Base-by-base conservation (phyloP, 2,113 vertebrate genomes). In the Gymnarchus niloticus region DNA sequence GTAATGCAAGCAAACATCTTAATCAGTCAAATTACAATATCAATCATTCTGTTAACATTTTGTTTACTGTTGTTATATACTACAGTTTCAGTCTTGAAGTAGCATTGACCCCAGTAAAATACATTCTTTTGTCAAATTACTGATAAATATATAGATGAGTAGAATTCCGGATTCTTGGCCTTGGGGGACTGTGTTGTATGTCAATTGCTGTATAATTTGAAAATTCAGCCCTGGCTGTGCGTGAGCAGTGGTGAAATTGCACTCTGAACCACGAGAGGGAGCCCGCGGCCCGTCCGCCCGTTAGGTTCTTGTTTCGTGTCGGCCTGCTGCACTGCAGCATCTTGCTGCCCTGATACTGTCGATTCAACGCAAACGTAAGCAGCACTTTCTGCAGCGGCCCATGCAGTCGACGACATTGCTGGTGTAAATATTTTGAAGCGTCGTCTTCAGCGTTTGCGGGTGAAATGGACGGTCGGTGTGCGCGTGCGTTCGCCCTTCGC, bases 191-290 rank as follows among this genome's bases (percentile, higher is more conserved):
- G 28, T 69, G 28, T 25, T 69, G 61, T 69, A 69, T 69, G 1
- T 4, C 17, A 17, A 69, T 14, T 69, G 3, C 65, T 2, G 65
- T 7, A 37, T 41, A 41, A 6, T 41, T 37, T 41, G 65, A 73
- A 73, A 73, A 4, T 17, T 48, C 44, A 23, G 7, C 3, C 8
- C 23, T n/a, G 37, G 37, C 46, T 78, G 0, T 23, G 21, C 17
- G n/a, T n/a, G n/a, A n/a, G n/a, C n/a, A 21, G 7, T 65, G 25
- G 51, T 37, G 10, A 23, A 12, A 54, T 82, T 82, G 6, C 51
- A 56, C 80, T 54, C 49, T 82, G 48, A 12, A 6, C 25, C 84
- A 85, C 69, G 56, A 78, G 69, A 56, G 84, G 84, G 84, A 9
- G 73, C 84, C 52, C 37, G 33, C n/a, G 52, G 21, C 51, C 19